Base-by-base conservation (phyloP, 2,888 invertebrate species). In the Caenorhabditis sp. region DNA sequence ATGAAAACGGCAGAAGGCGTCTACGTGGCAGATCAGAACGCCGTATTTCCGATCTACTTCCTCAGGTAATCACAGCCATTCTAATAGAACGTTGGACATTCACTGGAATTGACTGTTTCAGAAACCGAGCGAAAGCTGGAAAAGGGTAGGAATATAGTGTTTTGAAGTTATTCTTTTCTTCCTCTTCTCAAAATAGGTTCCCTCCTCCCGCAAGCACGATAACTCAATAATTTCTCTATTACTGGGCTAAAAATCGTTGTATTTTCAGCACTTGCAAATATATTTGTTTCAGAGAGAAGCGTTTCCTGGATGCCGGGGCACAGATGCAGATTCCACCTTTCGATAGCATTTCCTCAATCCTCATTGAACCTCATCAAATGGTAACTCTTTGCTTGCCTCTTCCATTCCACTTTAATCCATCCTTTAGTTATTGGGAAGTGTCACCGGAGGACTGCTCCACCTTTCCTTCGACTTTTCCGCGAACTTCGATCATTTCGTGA, bases 21-120 rank as follows among this genome's bases (percentile, higher is more conserved):
- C 43, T 82, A 80, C 39, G 82, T 82, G 15, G 79, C 82, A 20
- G 82, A 82, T 55, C 58, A 73, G 30, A 78, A 73, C 32, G 75
- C 59, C 6, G 78, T 82, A 3, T 82, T 82, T 24, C 82, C 82
- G 4, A 78, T 76, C 52, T 82, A 78, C 52, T 80, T 82, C 56
- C 76, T 78, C 50, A 73, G 79, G 82, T 81, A 20, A n/a, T 26
- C 32, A 17, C 11, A 7, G n/a, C n/a, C 11, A 2, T 7, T 43
- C 3, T 17, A 46, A 46, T n/a, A n/a, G n/a, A n/a, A n/a, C n/a
- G n/a, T n/a, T n/a, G n/a, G n/a, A n/a, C n/a, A n/a, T n/a, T n/a
- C n/a, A n/a, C n/a, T n/a, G n/a, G n/a, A n/a, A n/a, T n/a, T n/a
- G n/a, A 11, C 2, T 9, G 46, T 66, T 74, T 46, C 73, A 74